Percentiles rank a stretch among this genome's conserved stretches.
Conservation (phyloP, 2,888 invertebrate genomes). For the Drosophila imparisetae region DNA sequence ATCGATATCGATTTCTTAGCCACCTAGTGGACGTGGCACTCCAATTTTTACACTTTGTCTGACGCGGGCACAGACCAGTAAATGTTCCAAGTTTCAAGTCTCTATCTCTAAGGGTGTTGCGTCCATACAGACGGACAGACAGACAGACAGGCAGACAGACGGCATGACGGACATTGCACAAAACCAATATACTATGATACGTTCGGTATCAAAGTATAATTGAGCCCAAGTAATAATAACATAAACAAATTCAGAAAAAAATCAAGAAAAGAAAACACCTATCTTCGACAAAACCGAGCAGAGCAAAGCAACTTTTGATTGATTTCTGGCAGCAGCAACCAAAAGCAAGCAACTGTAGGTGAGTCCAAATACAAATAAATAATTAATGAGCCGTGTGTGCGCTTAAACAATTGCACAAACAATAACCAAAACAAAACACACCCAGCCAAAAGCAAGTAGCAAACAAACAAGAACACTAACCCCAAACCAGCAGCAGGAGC, state of each 20-base stretch:
- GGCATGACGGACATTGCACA: too few relatives aligned
- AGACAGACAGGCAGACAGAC: too few relatives aligned
- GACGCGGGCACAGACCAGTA: too few relatives aligned
- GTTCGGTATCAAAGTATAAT: too few relatives aligned
- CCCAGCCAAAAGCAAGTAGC: background rate
- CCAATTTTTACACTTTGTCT: too few relatives aligned
- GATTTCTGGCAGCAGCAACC: slow-evolving; percentile 59
- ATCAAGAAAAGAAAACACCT: slow-evolving; percentile 14
- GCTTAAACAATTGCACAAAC: slow-evolving; percentile 54
- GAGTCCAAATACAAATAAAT: slow-evolving; percentile 67
- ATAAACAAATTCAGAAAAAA: slow-evolving; percentile 8
- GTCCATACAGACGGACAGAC: too few relatives aligned
- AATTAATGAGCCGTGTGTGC: slow-evolving; percentile 61
- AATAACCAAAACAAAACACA: slow-evolving; percentile 27
- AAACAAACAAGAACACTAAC: slow-evolving; percentile 15
- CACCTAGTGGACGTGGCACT: too few relatives aligned
- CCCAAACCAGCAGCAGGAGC: slow-evolving; percentile 23
- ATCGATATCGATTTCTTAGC: too few relatives aligned
- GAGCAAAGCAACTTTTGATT: slow-evolving; percentile 57
- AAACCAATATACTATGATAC: too few relatives aligned
- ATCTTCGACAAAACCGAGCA: slow-evolving; percentile 22
- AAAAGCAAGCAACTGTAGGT: slow-evolving; percentile 50
- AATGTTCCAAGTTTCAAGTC: too few relatives aligned
- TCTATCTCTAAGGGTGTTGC: too few relatives aligned
- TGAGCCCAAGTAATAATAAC: slow-evolving; percentile 15